Evolutionary conservation across 2,797 vertebrate genomes (phyloP), one percentile per base, ranked within the genome.

Genomic region (Onychomys torridus): DNA sequence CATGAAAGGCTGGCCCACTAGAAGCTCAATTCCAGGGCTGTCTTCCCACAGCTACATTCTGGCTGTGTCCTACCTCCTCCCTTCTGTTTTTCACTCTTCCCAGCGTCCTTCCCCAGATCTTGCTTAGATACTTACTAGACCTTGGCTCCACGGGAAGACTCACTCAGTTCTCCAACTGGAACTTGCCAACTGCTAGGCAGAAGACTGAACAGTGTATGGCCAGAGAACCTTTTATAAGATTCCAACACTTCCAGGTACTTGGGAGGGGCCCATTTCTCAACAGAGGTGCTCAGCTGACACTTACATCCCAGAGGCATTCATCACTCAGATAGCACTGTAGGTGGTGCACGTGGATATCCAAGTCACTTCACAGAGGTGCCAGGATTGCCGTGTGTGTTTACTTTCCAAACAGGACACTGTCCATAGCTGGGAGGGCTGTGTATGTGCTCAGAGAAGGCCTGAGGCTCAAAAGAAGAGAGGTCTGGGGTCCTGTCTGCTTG

Each of bases 161-260:
- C 65, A 25, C 78, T 95, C 37, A 17, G 76, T 59, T 97, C 93
- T 93, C 55, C 81, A 82, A 52, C 90, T 88, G 86, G 76, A 95
- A 57, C 86, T 29, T 11, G 71, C 27, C 84, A 79, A 93, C 73
- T 96, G 55, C 79, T 32, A 67, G 71, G 89, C 89, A 93, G 49
- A 92, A 90, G 59, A 95, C 91, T 98, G 94, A 97, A 49, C 13
- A 59, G 13, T n/a, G n/a, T 59, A 78, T 19, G 86, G 86, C 71
- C 91, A 77, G 76, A 77, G 83, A 94, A 95, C 69, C 95, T 98
- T 97, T 97, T 98, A 98, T 98, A 97, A 96, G 89, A 87, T 83
- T 43, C 32, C 19, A 69, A 1, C 25, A 59, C 19, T 61, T 19
- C 3, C 34, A 0, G n/a, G 67, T 29, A 37, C 69, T 77, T 81